Evolutionary conservation across 2,797 vertebrate species (phyloP).

Genomic region (Gambelia wislizenii): DNA sequence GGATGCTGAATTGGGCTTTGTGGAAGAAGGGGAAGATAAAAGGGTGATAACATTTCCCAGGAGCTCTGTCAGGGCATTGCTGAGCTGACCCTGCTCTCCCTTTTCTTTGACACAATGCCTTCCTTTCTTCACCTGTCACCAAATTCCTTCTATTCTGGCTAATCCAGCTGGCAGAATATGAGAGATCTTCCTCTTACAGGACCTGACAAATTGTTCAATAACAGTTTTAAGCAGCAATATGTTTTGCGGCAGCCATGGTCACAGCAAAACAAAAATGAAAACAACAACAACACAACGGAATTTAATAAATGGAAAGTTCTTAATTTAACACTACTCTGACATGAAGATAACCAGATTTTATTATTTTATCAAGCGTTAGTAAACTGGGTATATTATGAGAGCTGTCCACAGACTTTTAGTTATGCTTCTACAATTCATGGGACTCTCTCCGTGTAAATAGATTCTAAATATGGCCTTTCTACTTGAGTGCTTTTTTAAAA

Average conservation of each 20-base stretch:
- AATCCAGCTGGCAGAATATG: too few species aligned
- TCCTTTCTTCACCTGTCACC: not conserved
- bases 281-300: too few species aligned
- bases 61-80: not conserved
- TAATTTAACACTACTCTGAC: not conserved
- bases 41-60: not conserved
- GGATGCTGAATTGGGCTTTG: not conserved
- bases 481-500: not conserved
- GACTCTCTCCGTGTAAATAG: not conserved
- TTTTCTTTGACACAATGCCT: not conserved
- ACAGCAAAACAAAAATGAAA: not conserved
- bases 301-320: not conserved
- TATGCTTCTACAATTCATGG: not conserved
- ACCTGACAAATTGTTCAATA: not conserved
- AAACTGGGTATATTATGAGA: not conserved
- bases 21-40: not conserved
- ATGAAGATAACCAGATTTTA: conserved; percentile 11
- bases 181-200: not conserved
- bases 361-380: not conserved
- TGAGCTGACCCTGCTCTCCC: not conserved
- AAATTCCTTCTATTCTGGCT: not conserved
- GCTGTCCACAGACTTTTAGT: not conserved
- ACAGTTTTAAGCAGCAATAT: not conserved
- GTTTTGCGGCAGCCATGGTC: not conserved
- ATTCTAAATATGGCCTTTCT: conserved; percentile 1